These are phyloP conservation scores for Saccostrea echinata DNA, from an alignment of 1,140 invertebrate species.

Conservation along the genomic window DNA sequence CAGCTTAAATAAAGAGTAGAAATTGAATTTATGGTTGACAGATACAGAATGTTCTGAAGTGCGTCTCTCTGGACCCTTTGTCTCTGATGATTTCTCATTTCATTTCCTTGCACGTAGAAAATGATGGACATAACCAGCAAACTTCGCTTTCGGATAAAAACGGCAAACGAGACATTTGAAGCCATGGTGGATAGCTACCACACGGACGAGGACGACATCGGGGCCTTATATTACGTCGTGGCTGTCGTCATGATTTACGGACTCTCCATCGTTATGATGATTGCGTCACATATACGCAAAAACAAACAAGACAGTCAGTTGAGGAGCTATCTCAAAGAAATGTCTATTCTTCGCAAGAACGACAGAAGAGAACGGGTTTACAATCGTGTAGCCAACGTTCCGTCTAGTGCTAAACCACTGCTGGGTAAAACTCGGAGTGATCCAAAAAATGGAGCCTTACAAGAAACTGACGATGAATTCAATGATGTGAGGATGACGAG, in stretches of 20 bases:
- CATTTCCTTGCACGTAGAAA: conserved; percentile 43
- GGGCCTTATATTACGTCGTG: conserved; percentile 78
- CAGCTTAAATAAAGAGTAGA: neutral
- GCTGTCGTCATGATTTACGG: conserved; percentile 79
- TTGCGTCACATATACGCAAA: conserved; percentile 77
- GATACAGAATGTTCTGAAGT: neutral
- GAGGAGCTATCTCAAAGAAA: conserved; percentile 76
- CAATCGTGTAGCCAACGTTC: conserved; percentile 66
- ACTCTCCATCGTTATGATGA: conserved; percentile 79
- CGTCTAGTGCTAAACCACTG: conserved; percentile 53
- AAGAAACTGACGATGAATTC: conserved; percentile 62
- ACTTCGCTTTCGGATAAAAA: conserved; percentile 66
- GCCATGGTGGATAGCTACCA: conserved; percentile 66
- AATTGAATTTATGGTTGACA: neutral
- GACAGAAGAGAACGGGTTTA: conserved; percentile 73
- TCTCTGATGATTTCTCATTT: neutral
- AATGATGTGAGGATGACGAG: conserved; percentile 60
- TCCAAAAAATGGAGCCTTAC: conserved; percentile 12
- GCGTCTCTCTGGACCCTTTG: neutral
- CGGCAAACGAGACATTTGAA: conserved; percentile 62
- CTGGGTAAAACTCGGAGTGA: neutral
- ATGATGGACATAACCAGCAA: conserved; percentile 68
- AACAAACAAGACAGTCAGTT: conserved; percentile 78
- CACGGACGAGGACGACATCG: conserved; percentile 72
- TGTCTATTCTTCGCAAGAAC: conserved; percentile 73